These are phyloP conservation scores for Phyllotreta striolata DNA, from an alignment of 2,888 invertebrate genomes.

Conservation along the genomic window DNA sequence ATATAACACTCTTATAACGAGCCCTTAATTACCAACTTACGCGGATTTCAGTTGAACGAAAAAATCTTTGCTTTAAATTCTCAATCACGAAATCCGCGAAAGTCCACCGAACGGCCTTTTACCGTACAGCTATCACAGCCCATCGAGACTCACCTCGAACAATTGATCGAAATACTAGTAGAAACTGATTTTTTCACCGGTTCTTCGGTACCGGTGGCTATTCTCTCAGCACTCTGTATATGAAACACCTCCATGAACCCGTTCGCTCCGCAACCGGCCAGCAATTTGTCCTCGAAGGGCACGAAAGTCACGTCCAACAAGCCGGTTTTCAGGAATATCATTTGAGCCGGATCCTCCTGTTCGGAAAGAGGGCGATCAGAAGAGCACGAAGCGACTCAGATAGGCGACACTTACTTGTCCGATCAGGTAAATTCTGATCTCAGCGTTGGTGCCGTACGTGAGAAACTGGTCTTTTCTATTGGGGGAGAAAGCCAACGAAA, in stretches of 20 bases:
- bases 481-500: conserved; percentile 55
- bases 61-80: no score
- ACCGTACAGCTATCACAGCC: no score
- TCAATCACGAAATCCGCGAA: no score
- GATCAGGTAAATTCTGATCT: conserved; percentile 58
- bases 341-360: conserved; percentile 57
- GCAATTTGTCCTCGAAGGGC: conserved; percentile 55
- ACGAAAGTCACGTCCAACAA: conserved; percentile 53
- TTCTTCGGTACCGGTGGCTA: conserved; percentile 46
- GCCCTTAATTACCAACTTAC: no score
- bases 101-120: no score
- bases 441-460: conserved; percentile 56
- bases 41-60: no score
- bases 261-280: conserved; percentile 55
- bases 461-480: conserved; percentile 58
- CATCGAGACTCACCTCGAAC: no score
- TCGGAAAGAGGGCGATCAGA: conserved; percentile 28
- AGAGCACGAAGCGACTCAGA: not conserved
- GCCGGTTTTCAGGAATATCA: conserved; percentile 54
- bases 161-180: conserved; percentile 45
- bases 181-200: conserved; percentile 39
- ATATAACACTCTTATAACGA: no score
- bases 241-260: conserved; percentile 56
- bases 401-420: conserved; percentile 52
- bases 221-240: conserved; percentile 49